Percentiles rank a stretch among this genome's conserved stretches.
Evolutionary conservation across 2,113 vertebrate genomes (phyloP).

Genomic region (Microtus montanus): DNA sequence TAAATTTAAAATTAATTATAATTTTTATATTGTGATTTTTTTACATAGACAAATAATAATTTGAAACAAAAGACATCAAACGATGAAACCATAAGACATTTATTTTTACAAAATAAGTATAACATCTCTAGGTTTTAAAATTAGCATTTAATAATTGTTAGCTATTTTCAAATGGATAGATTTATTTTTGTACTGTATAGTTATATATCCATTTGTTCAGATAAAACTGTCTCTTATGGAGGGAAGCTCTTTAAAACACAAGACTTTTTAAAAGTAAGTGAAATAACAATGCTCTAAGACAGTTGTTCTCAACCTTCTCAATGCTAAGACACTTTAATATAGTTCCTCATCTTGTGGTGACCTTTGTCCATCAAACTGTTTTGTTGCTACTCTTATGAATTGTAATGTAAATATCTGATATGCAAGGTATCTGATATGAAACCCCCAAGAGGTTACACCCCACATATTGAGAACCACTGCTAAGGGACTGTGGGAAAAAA

Average conservation of each 20-base stretch:
- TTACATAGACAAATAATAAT: not conserved
- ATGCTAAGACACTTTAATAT: not conserved
- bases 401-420: too few relatives aligned
- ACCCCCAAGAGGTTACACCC: not conserved
- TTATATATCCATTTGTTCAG: not conserved
- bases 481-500: not conserved
- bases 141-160: not conserved
- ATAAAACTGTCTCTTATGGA: not conserved
- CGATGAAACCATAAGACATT: not conserved
- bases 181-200: not conserved
- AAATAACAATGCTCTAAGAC: not conserved
- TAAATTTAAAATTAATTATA: not conserved
- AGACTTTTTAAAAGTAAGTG: not conserved
- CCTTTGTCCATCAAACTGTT: not conserved
- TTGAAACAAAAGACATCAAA: not conserved
- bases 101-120: not conserved
- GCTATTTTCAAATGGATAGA: not conserved
- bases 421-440: not conserved
- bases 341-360: not conserved
- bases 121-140: not conserved
- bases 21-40: not conserved
- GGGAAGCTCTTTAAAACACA: not conserved
- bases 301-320: not conserved
- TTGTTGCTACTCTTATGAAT: not conserved
- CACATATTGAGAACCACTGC: too few relatives aligned